Conservation (phyloP, 2,888 invertebrate genomes). For the Fabriciana adippe region DNA sequence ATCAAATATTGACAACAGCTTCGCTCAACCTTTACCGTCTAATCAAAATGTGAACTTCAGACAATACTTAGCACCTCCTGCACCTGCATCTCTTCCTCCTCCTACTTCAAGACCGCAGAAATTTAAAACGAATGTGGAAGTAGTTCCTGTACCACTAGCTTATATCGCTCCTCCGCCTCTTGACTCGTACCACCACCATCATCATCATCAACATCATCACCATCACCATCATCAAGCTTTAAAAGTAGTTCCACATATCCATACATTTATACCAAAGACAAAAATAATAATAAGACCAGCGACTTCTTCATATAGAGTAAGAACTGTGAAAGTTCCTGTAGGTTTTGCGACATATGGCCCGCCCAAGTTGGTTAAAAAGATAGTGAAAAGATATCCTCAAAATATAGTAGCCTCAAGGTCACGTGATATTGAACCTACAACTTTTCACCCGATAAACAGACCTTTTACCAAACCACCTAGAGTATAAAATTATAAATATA, state of each 20-base stretch:
- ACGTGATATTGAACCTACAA: slow-evolving; percentile 65
- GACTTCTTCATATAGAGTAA: slow-evolving; percentile 47
- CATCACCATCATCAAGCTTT: slow-evolving; percentile 41
- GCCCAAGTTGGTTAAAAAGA: slow-evolving; percentile 44
- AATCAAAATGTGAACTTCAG: slow-evolving; percentile 64
- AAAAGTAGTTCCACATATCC: slow-evolving; percentile 51
- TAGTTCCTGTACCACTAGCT: slow-evolving; percentile 68
- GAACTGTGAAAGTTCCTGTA: slow-evolving; percentile 46
- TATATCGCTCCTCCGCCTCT: slow-evolving; percentile 72
- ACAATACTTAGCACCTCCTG: slow-evolving; percentile 54
- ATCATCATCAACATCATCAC: slow-evolving; percentile 47
- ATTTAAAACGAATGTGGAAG: slow-evolving; percentile 67
- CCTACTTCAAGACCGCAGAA: slow-evolving; percentile 52
- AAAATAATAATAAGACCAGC: slow-evolving; percentile 67
- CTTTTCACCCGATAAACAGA: slow-evolving; percentile 58
- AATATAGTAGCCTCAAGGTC: slow-evolving; percentile 43
- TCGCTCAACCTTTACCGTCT: slow-evolving; percentile 65
- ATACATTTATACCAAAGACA: slow-evolving; percentile 62
- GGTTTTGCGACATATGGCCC: slow-evolving; percentile 52
- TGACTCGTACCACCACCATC: slow-evolving; percentile 48
- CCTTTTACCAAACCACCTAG: slow-evolving; percentile 62
- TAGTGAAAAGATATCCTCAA: slow-evolving; percentile 45
- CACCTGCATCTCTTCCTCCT: slow-evolving; percentile 33
- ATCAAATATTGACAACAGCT: slow-evolving; percentile 63
- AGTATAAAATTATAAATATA: slow-evolving; percentile 44